Evolutionary conservation across 2,888 invertebrate genomes (phyloP).

Genomic region (Drosophila ustulata): DNA sequence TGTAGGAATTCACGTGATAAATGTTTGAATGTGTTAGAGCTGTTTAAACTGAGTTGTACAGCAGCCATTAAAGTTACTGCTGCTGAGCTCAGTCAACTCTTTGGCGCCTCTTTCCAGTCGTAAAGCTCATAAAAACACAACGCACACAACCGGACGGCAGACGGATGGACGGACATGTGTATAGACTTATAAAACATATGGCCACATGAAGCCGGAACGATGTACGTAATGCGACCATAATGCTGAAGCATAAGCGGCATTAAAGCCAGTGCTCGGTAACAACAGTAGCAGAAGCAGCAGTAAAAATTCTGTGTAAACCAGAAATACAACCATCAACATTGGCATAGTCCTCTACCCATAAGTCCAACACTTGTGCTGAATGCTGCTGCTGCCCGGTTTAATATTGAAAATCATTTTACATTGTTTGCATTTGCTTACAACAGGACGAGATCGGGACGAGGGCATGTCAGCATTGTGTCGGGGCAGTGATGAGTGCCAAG

Average conservation of each 20-base stretch:
- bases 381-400: slow-evolving; percentile 39
- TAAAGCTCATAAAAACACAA: slow-evolving; percentile 38
- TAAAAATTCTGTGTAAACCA: slow-evolving; percentile 37
- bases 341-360: slow-evolving; percentile 27
- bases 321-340: slow-evolving; percentile 24
- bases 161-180: slow-evolving; percentile 15
- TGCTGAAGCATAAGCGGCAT: slow-evolving; percentile 50
- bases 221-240: slow-evolving; percentile 58
- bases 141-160: background rate
- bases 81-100: slow-evolving; percentile 25
- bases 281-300: slow-evolving; percentile 9
- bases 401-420: slow-evolving; percentile 77
- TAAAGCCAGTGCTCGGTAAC: slow-evolving; percentile 38
- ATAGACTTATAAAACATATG: slow-evolving; percentile 46
- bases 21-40: slow-evolving; percentile 6
- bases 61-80: slow-evolving; percentile 47
- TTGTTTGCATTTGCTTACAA: slow-evolving; percentile 63
- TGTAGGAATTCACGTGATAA: slow-evolving; percentile 1
- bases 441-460: background rate
- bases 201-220: slow-evolving; percentile 28
- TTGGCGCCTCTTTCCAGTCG: slow-evolving; percentile 33
- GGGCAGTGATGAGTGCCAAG: slow-evolving; percentile 50
- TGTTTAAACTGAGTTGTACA: slow-evolving; percentile 22
- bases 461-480: background rate
- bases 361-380: slow-evolving; percentile 37